A percentile compares a stretch with the other conserved stretches of the same genome.
phyloP scores from a whole-genome alignment of 2,888 invertebrate genomes.

The Sisyra terminalis region DNA sequence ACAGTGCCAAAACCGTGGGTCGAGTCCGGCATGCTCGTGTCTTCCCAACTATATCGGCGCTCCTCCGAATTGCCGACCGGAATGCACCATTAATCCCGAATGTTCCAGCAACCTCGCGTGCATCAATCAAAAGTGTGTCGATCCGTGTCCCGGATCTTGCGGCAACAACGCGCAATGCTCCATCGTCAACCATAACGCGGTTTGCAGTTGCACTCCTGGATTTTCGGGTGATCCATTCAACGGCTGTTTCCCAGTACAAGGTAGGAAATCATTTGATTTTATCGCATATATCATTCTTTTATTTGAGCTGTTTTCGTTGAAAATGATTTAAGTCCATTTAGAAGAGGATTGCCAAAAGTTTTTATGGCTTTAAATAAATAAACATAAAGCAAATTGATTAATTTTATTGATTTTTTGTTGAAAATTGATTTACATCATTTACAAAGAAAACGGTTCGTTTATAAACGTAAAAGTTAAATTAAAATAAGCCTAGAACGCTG shows the following conservation, averaged over 20 bases:
- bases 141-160: slow-evolving; percentile 52
- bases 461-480: no score
- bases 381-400: neutral
- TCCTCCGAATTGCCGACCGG: slow-evolving; percentile 50
- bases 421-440: no score
- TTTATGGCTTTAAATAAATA: neutral
- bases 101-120: slow-evolving; percentile 51
- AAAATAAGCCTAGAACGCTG: no score
- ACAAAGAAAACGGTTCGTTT: no score
- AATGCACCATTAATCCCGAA: slow-evolving; percentile 54
- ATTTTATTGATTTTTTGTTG: no score
- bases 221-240: slow-evolving; percentile 67
- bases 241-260: slow-evolving; percentile 39
- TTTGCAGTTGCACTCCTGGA: slow-evolving; percentile 51
- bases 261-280: slow-evolving; percentile 24
- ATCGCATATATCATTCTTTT: neutral
- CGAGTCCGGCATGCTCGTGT: slow-evolving; percentile 39
- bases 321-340: neutral
- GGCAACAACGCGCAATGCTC: slow-evolving; percentile 48
- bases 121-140: slow-evolving; percentile 50
- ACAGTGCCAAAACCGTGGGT: slow-evolving; percentile 26
- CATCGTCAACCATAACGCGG: slow-evolving; percentile 54
- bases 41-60: slow-evolving; percentile 39
- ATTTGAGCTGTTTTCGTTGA: no score
- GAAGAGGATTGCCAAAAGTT: neutral